phyloP scores from a whole-genome alignment of 2,113 vertebrate genomes.

The Nerophis lumbriciformis region DNA sequence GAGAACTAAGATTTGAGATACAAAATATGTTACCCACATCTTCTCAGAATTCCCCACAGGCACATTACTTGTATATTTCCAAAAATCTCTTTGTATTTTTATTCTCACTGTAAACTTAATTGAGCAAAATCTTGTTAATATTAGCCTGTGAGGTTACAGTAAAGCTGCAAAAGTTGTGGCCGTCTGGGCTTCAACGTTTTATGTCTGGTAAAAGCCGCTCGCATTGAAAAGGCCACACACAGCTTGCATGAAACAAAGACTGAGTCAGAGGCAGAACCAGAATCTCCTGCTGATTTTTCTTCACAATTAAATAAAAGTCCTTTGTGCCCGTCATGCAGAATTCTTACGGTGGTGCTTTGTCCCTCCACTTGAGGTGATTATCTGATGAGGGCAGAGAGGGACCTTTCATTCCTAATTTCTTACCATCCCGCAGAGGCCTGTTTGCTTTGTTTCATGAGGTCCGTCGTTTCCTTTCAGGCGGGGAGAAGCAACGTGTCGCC shows the following conservation, averaged over 20 bases:
- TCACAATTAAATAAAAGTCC: slow-evolving; percentile 44
- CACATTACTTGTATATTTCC: too few relatives aligned
- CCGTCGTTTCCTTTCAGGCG: slow-evolving; percentile 72
- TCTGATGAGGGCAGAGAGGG: slow-evolving; percentile 10
- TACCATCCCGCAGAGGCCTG: not conserved
- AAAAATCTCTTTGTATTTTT: too few relatives aligned
- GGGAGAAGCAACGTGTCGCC: slow-evolving; percentile 95
- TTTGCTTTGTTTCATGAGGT: slow-evolving; percentile 6
- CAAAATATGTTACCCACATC: too few relatives aligned
- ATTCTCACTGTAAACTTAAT: too few relatives aligned
- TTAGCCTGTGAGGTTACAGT: not conserved
- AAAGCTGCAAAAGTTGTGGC: not conserved
- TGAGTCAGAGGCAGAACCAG: slow-evolving; percentile 28
- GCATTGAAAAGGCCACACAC: slow-evolving; percentile 48
- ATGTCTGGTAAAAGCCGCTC: slow-evolving; percentile 32
- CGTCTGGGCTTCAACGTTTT: slow-evolving; percentile 42
- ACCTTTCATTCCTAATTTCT: slow-evolving; percentile 5
- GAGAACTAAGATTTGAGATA: too few relatives aligned
- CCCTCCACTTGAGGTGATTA: slow-evolving; percentile 30
- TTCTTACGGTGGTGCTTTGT: slow-evolving; percentile 2
- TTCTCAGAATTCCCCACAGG: too few relatives aligned
- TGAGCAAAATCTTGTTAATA: not conserved
- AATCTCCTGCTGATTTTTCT: slow-evolving; percentile 38
- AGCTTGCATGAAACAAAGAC: slow-evolving; percentile 45
- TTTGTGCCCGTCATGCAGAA: slow-evolving; percentile 11